Base-by-base conservation (phyloP, 30 jellyfish, hydroid and myxozoan species). In the Nemopilema nomurai region DNA sequence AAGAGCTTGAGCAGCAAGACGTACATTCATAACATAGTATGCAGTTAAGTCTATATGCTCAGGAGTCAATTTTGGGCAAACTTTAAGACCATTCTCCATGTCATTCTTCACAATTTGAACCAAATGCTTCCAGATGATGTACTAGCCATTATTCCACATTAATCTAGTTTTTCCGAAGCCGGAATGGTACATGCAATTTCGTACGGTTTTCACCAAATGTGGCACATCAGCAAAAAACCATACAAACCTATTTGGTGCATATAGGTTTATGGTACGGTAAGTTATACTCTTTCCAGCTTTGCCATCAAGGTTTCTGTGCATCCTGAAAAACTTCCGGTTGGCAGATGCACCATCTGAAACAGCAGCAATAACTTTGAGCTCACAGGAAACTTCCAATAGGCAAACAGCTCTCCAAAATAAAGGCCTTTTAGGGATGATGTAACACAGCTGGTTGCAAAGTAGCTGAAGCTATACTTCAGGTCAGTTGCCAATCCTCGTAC, bases 111-210 rank as follows among this genome's bases (percentile, higher is more conserved):
- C 81, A 49, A 80, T 64, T 67, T 67, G 49, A 67, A 17, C 29
- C 70, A 80, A n/a, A 28, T 80, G 86, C 21, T 33, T 16, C 82
- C 89, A 80, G 22, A 80, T 31, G 20, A 80, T 20, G 72, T 62
- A 71, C 41, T 67, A 28, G 71, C 82, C 89, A 62, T 80, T 26
- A 26, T 4, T 62, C 82, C 89, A 80, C 89, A 80, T 80, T n/a
- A 50, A 30, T 67, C 82, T 52, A 20, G 77, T 23, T 57, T 74
- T 74, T 49, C 51, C 16, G 7, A 28, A 9, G 19, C 91, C 90
- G 50, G 91, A 76, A 51, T 86, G 90, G 51, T 76, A 86, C 18
- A 86, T 19, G 72, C 95, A 86, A 71, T 86, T 86, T 76, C 95
- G 62, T 23, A 85, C 66, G 1, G 91, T 86, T 66, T 86, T 84